Percentiles rank a stretch among this genome's conserved stretches.
phyloP scores from a whole-genome alignment of 37 sponge, comb jelly and placozoan genomes.

The Spongilla lacustris region DNA sequence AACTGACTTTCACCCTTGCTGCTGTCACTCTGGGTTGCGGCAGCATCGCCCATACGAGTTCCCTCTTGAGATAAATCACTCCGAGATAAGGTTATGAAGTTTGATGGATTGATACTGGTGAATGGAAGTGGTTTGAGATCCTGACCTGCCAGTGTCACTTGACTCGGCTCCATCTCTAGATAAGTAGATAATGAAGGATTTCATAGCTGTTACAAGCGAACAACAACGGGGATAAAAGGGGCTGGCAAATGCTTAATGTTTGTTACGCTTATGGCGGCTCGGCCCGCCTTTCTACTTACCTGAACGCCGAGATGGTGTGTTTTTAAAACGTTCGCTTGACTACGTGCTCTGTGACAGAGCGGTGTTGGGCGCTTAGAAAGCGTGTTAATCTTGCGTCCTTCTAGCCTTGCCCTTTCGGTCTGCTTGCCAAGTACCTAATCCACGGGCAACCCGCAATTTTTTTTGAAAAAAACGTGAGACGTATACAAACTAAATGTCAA shows the following conservation, averaged over 20 bases:
- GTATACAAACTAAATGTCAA: background rate
- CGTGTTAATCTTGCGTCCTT: background rate
- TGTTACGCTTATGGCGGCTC: background rate
- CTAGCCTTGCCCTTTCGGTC: background rate
- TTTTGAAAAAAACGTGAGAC: constrained; percentile 8
- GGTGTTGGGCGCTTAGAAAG: background rate
- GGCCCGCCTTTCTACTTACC: background rate
- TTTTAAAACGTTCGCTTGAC: background rate
- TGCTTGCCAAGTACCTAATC: background rate
- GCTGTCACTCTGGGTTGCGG: background rate
- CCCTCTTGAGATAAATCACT: background rate
- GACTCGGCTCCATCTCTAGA: background rate
- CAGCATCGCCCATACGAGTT: background rate
- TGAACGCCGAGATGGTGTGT: background rate
- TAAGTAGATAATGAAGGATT: background rate
- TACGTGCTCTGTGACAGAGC: background rate
- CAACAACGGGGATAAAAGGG: background rate
- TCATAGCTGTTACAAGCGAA: background rate
- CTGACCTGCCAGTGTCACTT: background rate
- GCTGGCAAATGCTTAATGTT: background rate
- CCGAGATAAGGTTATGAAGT: background rate
- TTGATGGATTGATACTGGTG: background rate
- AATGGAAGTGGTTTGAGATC: background rate
- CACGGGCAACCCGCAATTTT: constrained; percentile 17
- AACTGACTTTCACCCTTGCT: background rate